A percentile compares a stretch with the other conserved stretches of the same genome.
phyloP scores from a whole-genome alignment of 2,888 invertebrate species.

The Watsonalla cultraria region DNA sequence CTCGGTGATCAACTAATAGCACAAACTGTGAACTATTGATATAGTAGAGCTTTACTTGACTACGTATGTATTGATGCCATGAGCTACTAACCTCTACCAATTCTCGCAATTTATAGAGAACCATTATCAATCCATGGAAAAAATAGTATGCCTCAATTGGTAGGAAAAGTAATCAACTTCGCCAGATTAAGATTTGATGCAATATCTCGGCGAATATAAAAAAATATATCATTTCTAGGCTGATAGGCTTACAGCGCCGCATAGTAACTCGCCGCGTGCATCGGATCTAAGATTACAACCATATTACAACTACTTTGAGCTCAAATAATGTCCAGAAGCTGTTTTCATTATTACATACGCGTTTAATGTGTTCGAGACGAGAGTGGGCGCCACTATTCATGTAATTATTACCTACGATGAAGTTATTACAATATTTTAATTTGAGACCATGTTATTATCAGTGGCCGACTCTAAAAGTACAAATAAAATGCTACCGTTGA shows the following conservation, averaged over 20 bases:
- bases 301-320: neutral
- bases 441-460: constrained; percentile 38
- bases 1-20: too few species aligned
- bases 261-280: too few species aligned
- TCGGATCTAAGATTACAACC: neutral
- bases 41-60: too few species aligned
- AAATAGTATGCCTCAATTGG: too few species aligned
- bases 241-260: neutral
- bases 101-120: too few species aligned
- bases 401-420: constrained; percentile 34
- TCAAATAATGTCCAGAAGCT: neutral
- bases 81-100: too few species aligned
- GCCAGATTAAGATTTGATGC: neutral
- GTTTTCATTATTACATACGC: constrained; percentile 13
- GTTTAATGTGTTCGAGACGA: constrained; percentile 16
- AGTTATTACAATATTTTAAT: constrained; percentile 41
- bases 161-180: constrained; percentile 1
- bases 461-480: constrained; percentile 29
- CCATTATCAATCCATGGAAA: too few species aligned
- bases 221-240: neutral
- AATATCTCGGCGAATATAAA: neutral
- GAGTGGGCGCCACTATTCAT: constrained; percentile 16
- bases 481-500: constrained; percentile 26
- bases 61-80: too few species aligned
- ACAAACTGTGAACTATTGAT: too few species aligned